Conservation (phyloP, 2,888 invertebrate species). For the Amblyjoppa fuscipennis region DNA sequence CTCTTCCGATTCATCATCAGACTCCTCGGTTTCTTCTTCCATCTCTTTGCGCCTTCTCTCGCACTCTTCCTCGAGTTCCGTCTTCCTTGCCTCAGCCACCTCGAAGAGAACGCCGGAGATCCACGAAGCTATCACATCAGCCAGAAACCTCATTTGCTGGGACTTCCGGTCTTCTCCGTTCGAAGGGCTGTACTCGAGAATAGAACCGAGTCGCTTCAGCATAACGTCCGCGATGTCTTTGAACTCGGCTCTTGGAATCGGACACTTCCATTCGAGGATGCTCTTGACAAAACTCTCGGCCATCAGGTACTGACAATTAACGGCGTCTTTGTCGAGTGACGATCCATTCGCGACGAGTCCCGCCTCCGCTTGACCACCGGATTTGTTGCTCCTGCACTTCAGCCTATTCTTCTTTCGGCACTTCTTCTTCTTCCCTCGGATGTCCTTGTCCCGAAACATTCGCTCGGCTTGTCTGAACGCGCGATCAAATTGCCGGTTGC, state of each 20-base stretch:
- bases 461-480: constrained; percentile 78
- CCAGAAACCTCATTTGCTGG: constrained; percentile 80
- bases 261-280: constrained; percentile 77
- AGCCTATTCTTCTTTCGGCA: constrained; percentile 50
- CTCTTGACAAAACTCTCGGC: constrained; percentile 80
- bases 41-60: constrained; percentile 65
- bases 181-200: constrained; percentile 73
- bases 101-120: constrained; percentile 79
- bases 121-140: constrained; percentile 81
- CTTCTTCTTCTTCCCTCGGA: constrained; percentile 58
- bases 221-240: constrained; percentile 79
- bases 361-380: background rate
- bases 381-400: constrained; percentile 36
- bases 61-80: constrained; percentile 72
- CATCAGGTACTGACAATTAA: constrained; percentile 78
- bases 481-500: background rate
- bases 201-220: constrained; percentile 71
- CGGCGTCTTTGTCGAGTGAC: constrained; percentile 75
- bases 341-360: background rate
- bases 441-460: constrained; percentile 68
- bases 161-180: constrained; percentile 77
- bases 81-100: constrained; percentile 73
- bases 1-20: constrained; percentile 65
- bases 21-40: constrained; percentile 69
- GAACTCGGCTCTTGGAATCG: constrained; percentile 76